Evolutionary conservation across 2,797 vertebrate species (phyloP), one percentile per base, ranked within the genome.

Genomic region (Platalea minor): DNA sequence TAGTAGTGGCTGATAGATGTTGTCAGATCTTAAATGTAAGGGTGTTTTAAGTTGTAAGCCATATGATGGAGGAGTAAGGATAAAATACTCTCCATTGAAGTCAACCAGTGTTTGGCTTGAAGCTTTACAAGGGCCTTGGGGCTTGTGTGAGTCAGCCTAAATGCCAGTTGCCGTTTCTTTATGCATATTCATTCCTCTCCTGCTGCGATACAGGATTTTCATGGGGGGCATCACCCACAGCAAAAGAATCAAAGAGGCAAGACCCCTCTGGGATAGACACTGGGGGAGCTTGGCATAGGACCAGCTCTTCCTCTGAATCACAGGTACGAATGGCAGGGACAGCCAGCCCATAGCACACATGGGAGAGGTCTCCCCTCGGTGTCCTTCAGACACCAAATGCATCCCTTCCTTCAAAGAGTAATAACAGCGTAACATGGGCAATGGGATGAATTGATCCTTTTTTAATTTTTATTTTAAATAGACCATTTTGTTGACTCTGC

Each of bases 261-360:
- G 33, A 61, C 17, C 17, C 67, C n/a, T 19, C 16, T 70, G 39
- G 39, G 37, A 41, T n/a, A 13, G 53, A 5, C 13, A 10, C 1
- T 8, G 33, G 5, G 37, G 14, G 10, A 56, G 33, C 17, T 51
- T 39, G 13, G 45, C 7, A 21, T 43, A 17, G 46, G 33, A 45
- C 26, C 21, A 28, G 17, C 26, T n/a, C 21, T 46, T 60, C 56
- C 33, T 43, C 56, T 64, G 39, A 35, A 28, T 57, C 33, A 6
- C 29, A 5, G 1, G 1, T 35, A 24, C 5, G 16, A 59, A 41
- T 1, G 2, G 29, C 2, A 1, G 50, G 24, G 46, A 41, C n/a
- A 65, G 46, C 20, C 37, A 60, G 39, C 67, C 48, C 33, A 3
- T 19, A n/a, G 11, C 51, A 51, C 37, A 28, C 15, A 35, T 12